A percentile compares a stretch with the other conserved stretches of the same genome.
phyloP scores from a whole-genome alignment of 2,113 vertebrate species.

The Megaleporinus macrocephalus region DNA sequence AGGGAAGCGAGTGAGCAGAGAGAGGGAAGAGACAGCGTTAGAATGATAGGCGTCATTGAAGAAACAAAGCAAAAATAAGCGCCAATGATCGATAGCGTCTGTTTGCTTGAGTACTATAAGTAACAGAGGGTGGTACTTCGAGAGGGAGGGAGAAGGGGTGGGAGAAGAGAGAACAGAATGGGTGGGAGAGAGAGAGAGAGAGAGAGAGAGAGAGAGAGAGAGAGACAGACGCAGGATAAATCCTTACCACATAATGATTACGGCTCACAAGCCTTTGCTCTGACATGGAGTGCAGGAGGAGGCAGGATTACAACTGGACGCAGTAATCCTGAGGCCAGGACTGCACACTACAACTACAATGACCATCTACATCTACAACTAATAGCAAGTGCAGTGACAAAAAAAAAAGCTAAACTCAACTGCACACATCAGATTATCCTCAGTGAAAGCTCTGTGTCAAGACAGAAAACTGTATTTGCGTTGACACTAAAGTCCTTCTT shows the following conservation, averaged over 20 bases:
- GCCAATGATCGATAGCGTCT: neutral
- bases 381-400: neutral
- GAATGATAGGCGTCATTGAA: neutral
- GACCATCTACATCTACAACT: neutral
- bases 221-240: constrained; percentile 53
- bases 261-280: constrained; percentile 77
- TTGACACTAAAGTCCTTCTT: neutral
- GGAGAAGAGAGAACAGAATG: constrained; percentile 22
- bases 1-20: neutral
- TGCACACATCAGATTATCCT: neutral
- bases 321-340: constrained; percentile 44
- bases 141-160: constrained; percentile 4
- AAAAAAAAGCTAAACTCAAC: neutral
- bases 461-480: neutral
- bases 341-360: constrained; percentile 22
- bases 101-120: neutral
- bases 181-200: constrained; percentile 20
- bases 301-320: constrained; percentile 70
- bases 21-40: neutral
- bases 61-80: neutral
- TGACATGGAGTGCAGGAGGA: constrained; percentile 72
- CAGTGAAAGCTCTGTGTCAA: constrained; percentile 8
- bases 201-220: constrained; percentile 58
- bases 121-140: constrained; percentile 20
- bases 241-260: constrained; percentile 79